phyloP scores from a whole-genome alignment of 2,113 vertebrate species.

The Lamprotornis superbus region DNA sequence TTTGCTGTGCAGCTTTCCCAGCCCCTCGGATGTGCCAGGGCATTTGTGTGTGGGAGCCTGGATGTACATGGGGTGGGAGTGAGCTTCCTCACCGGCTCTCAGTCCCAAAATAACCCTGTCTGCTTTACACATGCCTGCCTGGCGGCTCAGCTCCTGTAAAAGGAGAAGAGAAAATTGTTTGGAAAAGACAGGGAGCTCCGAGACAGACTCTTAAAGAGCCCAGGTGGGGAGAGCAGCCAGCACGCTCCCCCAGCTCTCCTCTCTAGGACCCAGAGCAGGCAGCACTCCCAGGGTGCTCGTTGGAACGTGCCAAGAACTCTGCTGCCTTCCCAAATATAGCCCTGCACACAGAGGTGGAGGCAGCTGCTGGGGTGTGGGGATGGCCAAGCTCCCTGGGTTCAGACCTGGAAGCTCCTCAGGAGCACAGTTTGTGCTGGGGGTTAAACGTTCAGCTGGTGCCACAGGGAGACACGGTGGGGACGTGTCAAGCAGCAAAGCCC shows the following conservation, averaged over 20 bases:
- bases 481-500: fast-evolving
- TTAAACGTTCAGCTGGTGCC: neutral
- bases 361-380: neutral
- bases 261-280: neutral
- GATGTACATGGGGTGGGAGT: neutral
- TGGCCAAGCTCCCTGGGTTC: fast-evolving
- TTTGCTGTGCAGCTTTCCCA: neutral
- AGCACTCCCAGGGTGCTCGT: fast-evolving
- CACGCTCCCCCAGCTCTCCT: neutral
- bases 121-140: neutral
- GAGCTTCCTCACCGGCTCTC: neutral
- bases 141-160: neutral
- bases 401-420: neutral
- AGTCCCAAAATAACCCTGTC: neutral
- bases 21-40: neutral
- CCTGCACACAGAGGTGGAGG: neutral
- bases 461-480: fast-evolving
- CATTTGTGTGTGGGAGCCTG: neutral
- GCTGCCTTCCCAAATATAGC: slow-evolving; percentile 56
- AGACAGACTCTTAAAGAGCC: slow-evolving; percentile 10
- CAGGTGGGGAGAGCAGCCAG: neutral
- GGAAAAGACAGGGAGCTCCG: neutral
- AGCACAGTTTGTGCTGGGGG: neutral
- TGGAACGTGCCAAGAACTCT: neutral
- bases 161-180: slow-evolving; percentile 17